A percentile compares a stretch with the other conserved stretches of the same genome.
These are phyloP conservation scores for Archilochus colubris DNA, from an alignment of 2,113 vertebrate species.

Conservation along the genomic window DNA sequence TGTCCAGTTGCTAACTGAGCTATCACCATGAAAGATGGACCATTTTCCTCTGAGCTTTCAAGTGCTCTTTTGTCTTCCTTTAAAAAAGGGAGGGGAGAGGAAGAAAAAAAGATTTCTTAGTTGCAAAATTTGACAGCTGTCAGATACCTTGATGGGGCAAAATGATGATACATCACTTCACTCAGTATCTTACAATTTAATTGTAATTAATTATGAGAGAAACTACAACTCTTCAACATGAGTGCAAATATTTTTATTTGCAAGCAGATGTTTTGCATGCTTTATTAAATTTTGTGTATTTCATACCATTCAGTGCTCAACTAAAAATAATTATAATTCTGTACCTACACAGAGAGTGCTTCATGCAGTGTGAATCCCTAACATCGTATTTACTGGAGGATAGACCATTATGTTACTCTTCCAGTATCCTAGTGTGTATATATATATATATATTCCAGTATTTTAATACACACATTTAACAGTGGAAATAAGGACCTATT, in stretches of 20 bases:
- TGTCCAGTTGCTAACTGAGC: constrained; percentile 6
- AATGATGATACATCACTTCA: constrained; percentile 40
- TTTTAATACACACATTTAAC: neutral
- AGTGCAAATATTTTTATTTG: constrained; percentile 68
- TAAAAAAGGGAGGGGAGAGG: neutral
- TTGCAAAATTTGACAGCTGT: constrained; percentile 46
- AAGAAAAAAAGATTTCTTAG: neutral
- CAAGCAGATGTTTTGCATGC: constrained; percentile 40
- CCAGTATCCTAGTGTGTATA: neutral
- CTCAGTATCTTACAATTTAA: constrained; percentile 34
- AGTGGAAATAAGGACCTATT: constrained; percentile 16
- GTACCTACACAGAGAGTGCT: neutral
- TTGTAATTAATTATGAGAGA: constrained; percentile 61
- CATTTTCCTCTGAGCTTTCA: neutral
- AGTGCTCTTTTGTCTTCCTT: constrained; percentile 2
- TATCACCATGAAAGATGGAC: neutral
- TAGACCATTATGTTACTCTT: constrained; percentile 7
- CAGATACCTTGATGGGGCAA: constrained; percentile 20
- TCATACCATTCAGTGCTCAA: constrained; percentile 11
- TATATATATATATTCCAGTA: no score
- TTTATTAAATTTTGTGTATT: constrained; percentile 50
- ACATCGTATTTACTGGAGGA: constrained; percentile 36
- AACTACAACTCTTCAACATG: constrained; percentile 57
- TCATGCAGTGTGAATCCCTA: constrained; percentile 19
- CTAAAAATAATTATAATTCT: constrained; percentile 43